These are phyloP conservation scores for Cynopterus brachyotis DNA, from an alignment of 2,113 vertebrate species.

Conservation along the genomic window DNA sequence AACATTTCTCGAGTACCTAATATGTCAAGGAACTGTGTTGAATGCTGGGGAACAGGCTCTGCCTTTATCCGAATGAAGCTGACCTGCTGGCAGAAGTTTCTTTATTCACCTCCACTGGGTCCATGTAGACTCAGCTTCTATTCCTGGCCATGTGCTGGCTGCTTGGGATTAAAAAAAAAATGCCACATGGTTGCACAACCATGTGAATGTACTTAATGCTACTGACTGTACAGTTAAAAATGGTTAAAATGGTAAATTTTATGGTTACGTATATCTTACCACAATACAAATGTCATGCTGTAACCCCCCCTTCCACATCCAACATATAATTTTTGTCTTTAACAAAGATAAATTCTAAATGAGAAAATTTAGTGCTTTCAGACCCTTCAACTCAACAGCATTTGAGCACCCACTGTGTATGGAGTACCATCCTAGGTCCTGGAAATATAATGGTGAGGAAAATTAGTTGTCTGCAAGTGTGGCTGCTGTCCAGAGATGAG, in stretches of 20 bases:
- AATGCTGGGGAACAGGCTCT: fast-evolving
- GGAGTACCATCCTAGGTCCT: neutral
- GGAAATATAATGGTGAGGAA: neutral
- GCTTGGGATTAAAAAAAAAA: neutral
- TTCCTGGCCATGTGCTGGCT: neutral
- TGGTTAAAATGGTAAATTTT: neutral
- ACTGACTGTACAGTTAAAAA: neutral
- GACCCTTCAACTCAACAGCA: neutral
- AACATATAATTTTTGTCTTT: neutral
- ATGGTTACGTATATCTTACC: neutral
- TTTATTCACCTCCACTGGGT: neutral
- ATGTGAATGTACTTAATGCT: neutral
- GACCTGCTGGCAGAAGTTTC: neutral
- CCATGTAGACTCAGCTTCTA: neutral
- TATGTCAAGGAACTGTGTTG: neutral
- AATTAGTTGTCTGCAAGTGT: neutral
- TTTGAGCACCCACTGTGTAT: neutral
- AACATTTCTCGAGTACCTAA: neutral
- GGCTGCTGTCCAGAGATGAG: neutral
- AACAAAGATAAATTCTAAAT: neutral
- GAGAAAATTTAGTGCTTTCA: neutral
- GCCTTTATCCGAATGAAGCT: neutral
- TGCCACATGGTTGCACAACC: neutral
- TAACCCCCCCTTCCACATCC: neutral
- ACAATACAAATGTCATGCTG: neutral